phyloP scores from a whole-genome alignment of 2,797 vertebrate genomes.

The Alosa sapidissima region DNA sequence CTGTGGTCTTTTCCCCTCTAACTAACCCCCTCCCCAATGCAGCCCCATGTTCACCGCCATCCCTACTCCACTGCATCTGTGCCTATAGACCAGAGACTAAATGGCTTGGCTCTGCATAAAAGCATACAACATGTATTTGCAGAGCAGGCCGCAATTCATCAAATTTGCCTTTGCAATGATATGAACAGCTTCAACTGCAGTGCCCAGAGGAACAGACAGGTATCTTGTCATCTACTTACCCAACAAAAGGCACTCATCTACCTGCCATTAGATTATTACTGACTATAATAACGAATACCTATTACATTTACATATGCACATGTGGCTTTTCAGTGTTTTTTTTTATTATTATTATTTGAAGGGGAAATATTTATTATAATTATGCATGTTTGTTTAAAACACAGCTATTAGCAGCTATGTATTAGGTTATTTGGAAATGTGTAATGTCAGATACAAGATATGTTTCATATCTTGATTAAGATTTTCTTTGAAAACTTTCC shows the following conservation, averaged over 20 bases:
- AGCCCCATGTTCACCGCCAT: not conserved
- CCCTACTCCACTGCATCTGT: not conserved
- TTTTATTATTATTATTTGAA: conserved; percentile 19
- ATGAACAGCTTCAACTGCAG: not conserved
- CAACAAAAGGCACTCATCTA: not conserved
- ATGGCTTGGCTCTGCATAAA: not conserved
- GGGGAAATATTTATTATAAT: not conserved
- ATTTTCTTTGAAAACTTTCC: not conserved
- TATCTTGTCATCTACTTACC: not conserved
- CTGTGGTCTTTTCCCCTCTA: not conserved
- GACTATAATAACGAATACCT: no score
- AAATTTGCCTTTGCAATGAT: not conserved
- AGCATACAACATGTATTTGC: not conserved
- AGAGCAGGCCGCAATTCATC: not conserved
- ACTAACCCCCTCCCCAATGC: not conserved
- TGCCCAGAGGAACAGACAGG: not conserved
- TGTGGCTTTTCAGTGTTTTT: not conserved
- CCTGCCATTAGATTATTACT: not conserved
- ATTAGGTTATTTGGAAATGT: not conserved
- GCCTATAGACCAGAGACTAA: not conserved
- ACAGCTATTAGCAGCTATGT: not conserved
- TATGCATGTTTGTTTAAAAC: not conserved
- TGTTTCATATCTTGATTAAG: not conserved
- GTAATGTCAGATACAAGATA: not conserved
- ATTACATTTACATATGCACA: no score